Percentiles rank a stretch among this genome's conserved stretches.
Conservation (phyloP, 92 coral and sea anemone genomes). For the Porites divaricata region DNA sequence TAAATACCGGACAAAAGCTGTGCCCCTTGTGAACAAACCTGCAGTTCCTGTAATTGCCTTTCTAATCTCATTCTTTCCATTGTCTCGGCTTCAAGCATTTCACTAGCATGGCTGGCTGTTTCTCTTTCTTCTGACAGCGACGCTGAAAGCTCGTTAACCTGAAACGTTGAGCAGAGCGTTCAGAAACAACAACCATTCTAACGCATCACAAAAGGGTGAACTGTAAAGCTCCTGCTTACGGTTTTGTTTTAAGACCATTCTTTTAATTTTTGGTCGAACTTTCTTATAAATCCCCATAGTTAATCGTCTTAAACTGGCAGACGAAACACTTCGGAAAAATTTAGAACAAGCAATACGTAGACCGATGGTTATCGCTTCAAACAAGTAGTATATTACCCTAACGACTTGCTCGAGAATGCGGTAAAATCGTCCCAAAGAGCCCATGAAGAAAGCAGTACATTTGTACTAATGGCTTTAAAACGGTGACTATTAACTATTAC, state of each 20-base stretch:
- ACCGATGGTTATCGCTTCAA: not conserved
- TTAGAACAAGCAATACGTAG: not conserved
- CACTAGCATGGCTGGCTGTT: slow-evolving; percentile 86
- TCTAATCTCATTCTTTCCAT: slow-evolving; percentile 97
- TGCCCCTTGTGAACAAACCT: slow-evolving; percentile 50
- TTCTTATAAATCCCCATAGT: not conserved
- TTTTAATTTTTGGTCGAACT: not conserved
- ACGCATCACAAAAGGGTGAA: not conserved
- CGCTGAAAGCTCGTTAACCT: slow-evolving; percentile 91
- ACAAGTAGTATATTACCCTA: slow-evolving; percentile 13
- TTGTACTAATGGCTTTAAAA: slow-evolving; percentile 4
- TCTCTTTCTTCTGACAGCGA: slow-evolving; percentile 91
- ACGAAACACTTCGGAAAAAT: not conserved
- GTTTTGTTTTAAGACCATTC: too few species aligned
- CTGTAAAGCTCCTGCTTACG: not conserved
- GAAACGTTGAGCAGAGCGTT: slow-evolving; percentile 2
- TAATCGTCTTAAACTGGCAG: slow-evolving; percentile 13
- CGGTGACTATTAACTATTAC: not conserved
- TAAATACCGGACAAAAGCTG: not conserved
- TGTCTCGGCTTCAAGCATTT: slow-evolving; percentile 87
- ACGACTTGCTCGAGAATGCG: slow-evolving; percentile 4
- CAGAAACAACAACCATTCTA: slow-evolving; percentile 1
- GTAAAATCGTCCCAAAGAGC: slow-evolving; percentile 6
- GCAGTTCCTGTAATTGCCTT: slow-evolving; percentile 78
- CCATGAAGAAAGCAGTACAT: not conserved